Conservation (phyloP, 2,113 vertebrate genomes). For the Isurus oxyrinchus region DNA sequence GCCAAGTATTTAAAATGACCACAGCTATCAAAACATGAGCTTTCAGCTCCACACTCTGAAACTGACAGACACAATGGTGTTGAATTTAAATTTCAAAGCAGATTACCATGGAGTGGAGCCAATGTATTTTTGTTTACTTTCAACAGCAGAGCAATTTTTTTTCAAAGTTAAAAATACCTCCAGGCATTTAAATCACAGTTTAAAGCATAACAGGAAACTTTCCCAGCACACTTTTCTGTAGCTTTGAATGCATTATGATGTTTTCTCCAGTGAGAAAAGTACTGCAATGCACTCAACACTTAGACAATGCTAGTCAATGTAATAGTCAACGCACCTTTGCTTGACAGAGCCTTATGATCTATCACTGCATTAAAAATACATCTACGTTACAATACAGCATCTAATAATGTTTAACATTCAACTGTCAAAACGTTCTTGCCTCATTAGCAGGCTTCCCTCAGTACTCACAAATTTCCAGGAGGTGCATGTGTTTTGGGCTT, state of each 20-base stretch:
- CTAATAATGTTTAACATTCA: background rate
- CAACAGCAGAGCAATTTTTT: background rate
- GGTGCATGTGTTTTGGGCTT: too few relatives aligned
- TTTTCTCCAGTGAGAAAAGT: background rate
- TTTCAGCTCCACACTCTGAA: too few relatives aligned
- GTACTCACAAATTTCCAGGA: too few relatives aligned
- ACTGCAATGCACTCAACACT: background rate
- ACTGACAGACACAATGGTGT: too few relatives aligned
- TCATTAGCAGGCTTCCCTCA: background rate
- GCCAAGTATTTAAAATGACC: too few relatives aligned
- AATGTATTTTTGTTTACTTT: background rate
- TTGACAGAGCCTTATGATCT: background rate
- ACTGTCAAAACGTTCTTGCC: background rate
- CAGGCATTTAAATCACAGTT: background rate
- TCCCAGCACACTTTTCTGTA: background rate
- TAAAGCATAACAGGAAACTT: background rate
- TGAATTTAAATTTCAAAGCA: too few relatives aligned
- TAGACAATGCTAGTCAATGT: background rate
- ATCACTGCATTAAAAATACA: background rate
- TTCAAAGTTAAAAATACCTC: background rate
- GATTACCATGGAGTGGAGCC: background rate
- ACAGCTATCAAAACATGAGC: too few relatives aligned
- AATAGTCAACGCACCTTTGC: background rate
- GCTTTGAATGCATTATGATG: background rate
- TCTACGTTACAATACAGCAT: background rate